Evolutionary conservation across 2,113 vertebrate genomes (phyloP), one percentile per base, ranked within the genome.

Genomic region (Raja brachyura): DNA sequence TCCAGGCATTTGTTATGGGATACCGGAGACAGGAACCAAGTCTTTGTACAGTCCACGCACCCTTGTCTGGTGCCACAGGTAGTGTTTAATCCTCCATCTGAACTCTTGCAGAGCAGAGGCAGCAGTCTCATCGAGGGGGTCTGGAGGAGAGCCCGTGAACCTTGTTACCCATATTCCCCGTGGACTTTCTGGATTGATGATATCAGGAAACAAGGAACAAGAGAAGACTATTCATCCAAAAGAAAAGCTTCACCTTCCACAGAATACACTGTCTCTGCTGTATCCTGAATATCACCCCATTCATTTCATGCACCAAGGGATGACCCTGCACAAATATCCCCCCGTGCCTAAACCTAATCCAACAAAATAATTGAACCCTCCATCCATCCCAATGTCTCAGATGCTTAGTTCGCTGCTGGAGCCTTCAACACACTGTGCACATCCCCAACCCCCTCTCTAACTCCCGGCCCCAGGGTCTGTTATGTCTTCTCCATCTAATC

Each of bases 121-220:
- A 66, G 83, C 63, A 59, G 63, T 88, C 83, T n/a, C n/a, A 16
- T 59, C 31, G 83, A 88, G 83, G 63, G 39, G 78, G 39, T 81
- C 78, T 56, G 78, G 48, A 81, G 25, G 78, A 81, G 18, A 54
- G 83, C 56, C 2, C 63, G 83, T 7, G 20, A 88, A 66, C 13
- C 63, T 66, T 88, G 83, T 61, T 88, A n/a, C 59, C 31, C 59
- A 13, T 63, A 88, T 88, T 63, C 83, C 83, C n/a, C 6, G 2
- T 33, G n/a, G 83, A 63, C 59, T 61, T 86, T 66, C 16, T 63
- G n/a, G 83, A 88, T 88, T 88, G 83, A 88, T 88, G 83, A 88
- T 16, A 63, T 33, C 59, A 88, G 59, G 83, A 88, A 88, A 59
- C 5, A 33, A 2, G 59, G 59, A n/a, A 66, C 4, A 18, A 88